Base-by-base conservation (phyloP, 2,797 vertebrate genomes). In the Lepidocolaptes lacrymiger region DNA sequence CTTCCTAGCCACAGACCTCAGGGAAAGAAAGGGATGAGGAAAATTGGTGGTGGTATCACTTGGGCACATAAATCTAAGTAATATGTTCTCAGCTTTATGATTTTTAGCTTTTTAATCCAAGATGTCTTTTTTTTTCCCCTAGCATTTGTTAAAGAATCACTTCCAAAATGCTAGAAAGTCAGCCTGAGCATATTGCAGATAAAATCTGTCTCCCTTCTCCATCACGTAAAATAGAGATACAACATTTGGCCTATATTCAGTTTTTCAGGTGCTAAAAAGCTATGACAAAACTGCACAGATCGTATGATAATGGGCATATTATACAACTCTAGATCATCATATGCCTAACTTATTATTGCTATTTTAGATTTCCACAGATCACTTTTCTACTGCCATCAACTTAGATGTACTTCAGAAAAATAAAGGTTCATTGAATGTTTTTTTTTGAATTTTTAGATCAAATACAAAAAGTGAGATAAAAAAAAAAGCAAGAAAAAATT, bases 161-260 rank as follows among this genome's bases (percentile, higher is more conserved):
- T 94, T 96, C 95, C 95, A 97, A 97, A 97, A 95, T 89, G 93
- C 94, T 95, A 95, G 94, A 95, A 97, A 96, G 88, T 95, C 88
- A 93, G 94, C 86, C 86, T 96, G 95, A 95, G 91, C 96, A 97
- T 97, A 96, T 96, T 97, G 96, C 94, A 96, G 93, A 95, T 95
- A 95, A 96, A 96, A 96, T 97, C 96, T 95, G 95, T 96, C 94
- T 95, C 84, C 88, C 78, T 97, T 96, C 93, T 94, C 93, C 74
- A 83, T 95, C 95, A 94, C 36, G 39, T 92, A 95, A 96, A 96
- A 96, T 91, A 97, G 91, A 96, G 91, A 96, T 95, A 92, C 91
- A 97, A 96, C 94, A 94, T 95, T 97, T 97, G 96, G 92, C 93
- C 94, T 95, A 94, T 89, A 91, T 96, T 95, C 94, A 94, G 93